Base-by-base conservation (phyloP, 2,797 vertebrate genomes). In the Todus mexicanus region DNA sequence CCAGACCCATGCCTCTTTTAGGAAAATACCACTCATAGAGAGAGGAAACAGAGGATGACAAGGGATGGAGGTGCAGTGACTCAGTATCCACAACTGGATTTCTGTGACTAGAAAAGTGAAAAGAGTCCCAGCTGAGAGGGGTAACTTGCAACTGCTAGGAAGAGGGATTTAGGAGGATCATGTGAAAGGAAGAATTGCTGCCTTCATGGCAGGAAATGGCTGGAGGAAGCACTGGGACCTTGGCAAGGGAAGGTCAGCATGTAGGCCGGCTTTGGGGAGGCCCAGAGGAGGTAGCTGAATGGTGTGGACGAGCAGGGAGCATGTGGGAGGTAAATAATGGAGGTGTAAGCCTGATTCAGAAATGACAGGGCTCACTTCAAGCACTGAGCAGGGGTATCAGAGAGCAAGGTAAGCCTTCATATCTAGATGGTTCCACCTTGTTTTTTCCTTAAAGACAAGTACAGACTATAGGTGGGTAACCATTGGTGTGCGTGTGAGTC, bases 181-280 rank as follows among this genome's bases (percentile, higher is more conserved):
- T 27, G n/a, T 59, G 93, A 94, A 91, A 89, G 68, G 65, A 77
- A 82, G 75, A 91, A 85, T 88, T 87, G 89, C 61, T 0, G 1
- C 86, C 45, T 79, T 89, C 64, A 23, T 11, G 37, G 15, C 74
- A 91, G 95, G 96, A 96, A 96, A 42, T 54, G 71, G 54, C 90
- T 91, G 38, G 72, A 89, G 66, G 33, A 21, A 4, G 4, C 54
- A 76, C 40, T 0, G 5, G 72, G 83, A 60, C 84, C 87, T 89
- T 45, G 69, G 51, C 82, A 73, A 40, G 35, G 33, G 20, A 78
- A 76, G 86, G 87, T 94, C 92, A 84, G 71, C 31, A 7, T 2
- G 7, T 95, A 93, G 74, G 11, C 61, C 54, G 74, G 15, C 81
- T 88, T 74, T 6, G 3, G 47, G 61, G 72, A 65, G 26, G 54